phyloP scores from a whole-genome alignment of 2,113 vertebrate genomes.

The Pelecanus crispus region DNA sequence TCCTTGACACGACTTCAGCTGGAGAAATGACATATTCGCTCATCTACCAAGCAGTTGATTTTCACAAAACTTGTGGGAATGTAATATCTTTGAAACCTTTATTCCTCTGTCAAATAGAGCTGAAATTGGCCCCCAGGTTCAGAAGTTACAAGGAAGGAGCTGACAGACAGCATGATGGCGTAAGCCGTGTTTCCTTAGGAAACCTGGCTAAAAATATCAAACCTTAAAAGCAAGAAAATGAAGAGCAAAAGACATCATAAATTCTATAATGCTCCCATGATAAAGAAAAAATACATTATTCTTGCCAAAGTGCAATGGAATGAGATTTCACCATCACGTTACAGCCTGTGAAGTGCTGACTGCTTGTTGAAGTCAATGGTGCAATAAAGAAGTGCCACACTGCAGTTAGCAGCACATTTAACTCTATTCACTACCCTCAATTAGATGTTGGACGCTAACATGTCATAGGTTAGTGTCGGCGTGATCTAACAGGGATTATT shows the following conservation, averaged over 20 bases:
- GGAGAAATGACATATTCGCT: background rate
- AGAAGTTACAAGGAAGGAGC: background rate
- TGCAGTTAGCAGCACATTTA: background rate
- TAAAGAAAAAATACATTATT: background rate
- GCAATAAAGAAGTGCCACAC: background rate
- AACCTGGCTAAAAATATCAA: slow-evolving; percentile 1
- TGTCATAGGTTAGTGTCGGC: background rate
- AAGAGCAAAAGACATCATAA: slow-evolving; percentile 10
- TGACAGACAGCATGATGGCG: background rate
- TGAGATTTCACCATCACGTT: background rate
- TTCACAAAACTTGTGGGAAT: background rate
- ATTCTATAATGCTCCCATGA: background rate
- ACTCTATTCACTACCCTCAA: background rate
- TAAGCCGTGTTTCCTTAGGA: background rate
- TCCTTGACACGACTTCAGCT: background rate
- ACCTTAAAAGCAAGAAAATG: slow-evolving; percentile 19
- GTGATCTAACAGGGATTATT: background rate
- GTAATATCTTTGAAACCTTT: background rate
- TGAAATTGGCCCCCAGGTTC: background rate
- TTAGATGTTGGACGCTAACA: background rate
- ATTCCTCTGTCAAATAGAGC: background rate
- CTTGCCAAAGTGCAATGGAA: background rate
- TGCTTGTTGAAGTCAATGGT: background rate
- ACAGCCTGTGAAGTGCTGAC: background rate
- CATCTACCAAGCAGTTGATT: background rate